Evolutionary conservation across 2,113 vertebrate species (phyloP), one percentile per base, ranked within the genome.

Genomic region (Ibidorhyncha struthersii): DNA sequence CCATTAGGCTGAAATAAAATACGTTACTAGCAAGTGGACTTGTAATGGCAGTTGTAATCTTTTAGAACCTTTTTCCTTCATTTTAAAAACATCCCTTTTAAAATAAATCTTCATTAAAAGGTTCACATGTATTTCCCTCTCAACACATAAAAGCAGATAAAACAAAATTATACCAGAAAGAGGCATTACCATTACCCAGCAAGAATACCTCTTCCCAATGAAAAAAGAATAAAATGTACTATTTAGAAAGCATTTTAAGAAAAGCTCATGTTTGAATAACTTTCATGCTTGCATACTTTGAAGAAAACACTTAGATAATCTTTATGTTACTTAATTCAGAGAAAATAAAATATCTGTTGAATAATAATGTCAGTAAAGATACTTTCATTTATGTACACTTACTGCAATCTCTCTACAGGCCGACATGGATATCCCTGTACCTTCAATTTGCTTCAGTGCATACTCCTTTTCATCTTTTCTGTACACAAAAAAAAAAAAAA

Each of bases 331-430:
- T 72, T 82, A 89, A 34, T 47, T 80, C 23, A 26, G 40, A 63
- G 29, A 71, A 95, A 90, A 85, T 30, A 61, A 82, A 87, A 55
- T 59, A 73, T 8, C 27, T 53, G 17, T 86, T 91, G 26, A 89
- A 29, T 43, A 87, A 89, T 41, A 80, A 88, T 5, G 8, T 80
- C 45, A 95, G 62, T 80, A 76, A 95, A 93, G 84, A 82, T 53
- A 87, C 53, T 97, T 89, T 47, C 19, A 19, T 89, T 93, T 77
- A 88, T 90, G 82, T 94, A 82, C 89, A 98, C 98, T 98, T 98
- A 99, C 98, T 98, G 98, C 98, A 98, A 99, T 99, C 97, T 99
- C 98, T 98, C 98, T 98, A 98, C 98, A 99, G 82, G 98, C 98
- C 38, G 98, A 99, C 98, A 99, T 99, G 97, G 98, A 99, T 98